These are phyloP conservation scores for Alosa sapidissima DNA, from an alignment of 2,797 vertebrate species.

Conservation along the genomic window DNA sequence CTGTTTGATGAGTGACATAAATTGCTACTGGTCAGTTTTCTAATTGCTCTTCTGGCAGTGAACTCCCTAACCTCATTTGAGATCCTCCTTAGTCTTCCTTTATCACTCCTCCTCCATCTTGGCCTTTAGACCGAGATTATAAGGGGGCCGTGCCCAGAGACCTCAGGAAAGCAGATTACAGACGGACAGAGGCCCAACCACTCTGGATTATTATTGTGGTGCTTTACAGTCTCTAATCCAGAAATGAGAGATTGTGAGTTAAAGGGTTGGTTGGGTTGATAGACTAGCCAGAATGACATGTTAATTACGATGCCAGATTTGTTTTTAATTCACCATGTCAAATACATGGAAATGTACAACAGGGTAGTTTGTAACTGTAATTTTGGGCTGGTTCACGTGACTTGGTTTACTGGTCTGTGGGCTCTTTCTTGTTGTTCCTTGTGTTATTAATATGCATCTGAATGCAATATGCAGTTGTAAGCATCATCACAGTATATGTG, in stretches of 20 bases:
- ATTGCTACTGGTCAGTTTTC: background rate
- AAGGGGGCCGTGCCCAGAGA: slow-evolving; percentile 42
- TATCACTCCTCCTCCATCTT: slow-evolving; percentile 16
- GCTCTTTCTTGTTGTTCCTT: background rate
- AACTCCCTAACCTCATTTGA: background rate
- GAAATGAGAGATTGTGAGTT: slow-evolving; percentile 61
- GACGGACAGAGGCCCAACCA: slow-evolving; percentile 46
- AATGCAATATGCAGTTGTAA: background rate
- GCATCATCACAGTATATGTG: background rate
- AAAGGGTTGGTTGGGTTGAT: slow-evolving; percentile 60
- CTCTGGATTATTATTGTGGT: slow-evolving; percentile 69
- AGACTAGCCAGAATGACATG: slow-evolving; percentile 35
- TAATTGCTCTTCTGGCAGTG: background rate
- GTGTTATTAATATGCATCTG: background rate
- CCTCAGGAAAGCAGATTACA: slow-evolving; percentile 68
- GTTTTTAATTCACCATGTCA: background rate
- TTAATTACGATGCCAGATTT: slow-evolving; percentile 27
- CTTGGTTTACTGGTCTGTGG: background rate
- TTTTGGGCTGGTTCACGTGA: background rate
- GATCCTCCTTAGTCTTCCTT: slow-evolving; percentile 21
- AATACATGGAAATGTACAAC: background rate
- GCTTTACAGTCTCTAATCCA: slow-evolving; percentile 63
- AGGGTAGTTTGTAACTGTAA: background rate
- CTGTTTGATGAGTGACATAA: background rate
- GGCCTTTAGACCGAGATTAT: slow-evolving; percentile 47